Conservation (phyloP, 2,113 vertebrate genomes). For the Sturnus vulgaris region DNA sequence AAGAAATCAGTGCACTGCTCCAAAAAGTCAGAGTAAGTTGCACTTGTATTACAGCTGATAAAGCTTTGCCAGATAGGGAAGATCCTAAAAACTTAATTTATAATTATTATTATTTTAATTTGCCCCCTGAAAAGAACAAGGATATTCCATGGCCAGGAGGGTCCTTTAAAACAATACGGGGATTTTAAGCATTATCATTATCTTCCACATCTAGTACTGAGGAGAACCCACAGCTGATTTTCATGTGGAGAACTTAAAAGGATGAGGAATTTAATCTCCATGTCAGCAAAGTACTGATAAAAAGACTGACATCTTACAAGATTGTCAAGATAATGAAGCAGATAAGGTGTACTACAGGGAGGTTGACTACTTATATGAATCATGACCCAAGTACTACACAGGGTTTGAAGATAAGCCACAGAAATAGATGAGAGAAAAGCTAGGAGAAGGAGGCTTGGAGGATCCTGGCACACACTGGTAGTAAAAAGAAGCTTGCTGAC, state of each 20-base stretch:
- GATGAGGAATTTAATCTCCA: background rate
- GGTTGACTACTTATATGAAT: background rate
- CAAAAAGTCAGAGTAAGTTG: background rate
- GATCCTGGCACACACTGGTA: background rate
- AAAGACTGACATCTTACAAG: background rate
- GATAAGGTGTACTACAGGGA: background rate
- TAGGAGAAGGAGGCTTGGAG: background rate
- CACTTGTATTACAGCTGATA: background rate
- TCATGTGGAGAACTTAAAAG: background rate
- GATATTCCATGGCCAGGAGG: background rate
- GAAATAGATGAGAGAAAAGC: background rate
- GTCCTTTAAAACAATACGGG: background rate
- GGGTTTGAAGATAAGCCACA: background rate
- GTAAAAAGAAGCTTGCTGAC: background rate
- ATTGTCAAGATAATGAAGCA: background rate
- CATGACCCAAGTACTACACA: background rate
- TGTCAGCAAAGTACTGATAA: background rate
- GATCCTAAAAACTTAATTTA: background rate
- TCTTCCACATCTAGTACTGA: background rate
- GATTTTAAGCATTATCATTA: background rate
- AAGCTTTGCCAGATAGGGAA: background rate
- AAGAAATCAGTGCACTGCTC: background rate
- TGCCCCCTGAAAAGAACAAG: background rate
- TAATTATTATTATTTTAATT: background rate
- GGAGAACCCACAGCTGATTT: background rate